Percentiles rank a stretch among this genome's conserved stretches.
These are phyloP conservation scores for Seira musarum DNA, from an alignment of 2,888 invertebrate species.

Conservation along the genomic window DNA sequence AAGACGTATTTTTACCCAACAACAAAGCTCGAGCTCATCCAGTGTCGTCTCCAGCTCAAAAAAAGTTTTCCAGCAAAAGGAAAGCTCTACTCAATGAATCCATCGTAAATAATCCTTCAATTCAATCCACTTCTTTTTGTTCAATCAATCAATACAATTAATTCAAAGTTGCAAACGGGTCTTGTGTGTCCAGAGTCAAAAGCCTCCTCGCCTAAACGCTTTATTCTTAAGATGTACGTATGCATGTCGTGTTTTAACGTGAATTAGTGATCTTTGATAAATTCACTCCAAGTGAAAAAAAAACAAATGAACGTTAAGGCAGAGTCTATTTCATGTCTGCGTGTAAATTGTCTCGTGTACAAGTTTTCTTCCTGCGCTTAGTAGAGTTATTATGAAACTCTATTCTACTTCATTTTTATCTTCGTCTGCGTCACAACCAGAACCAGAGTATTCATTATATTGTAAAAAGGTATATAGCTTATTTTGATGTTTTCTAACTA, in stretches of 20 bases:
- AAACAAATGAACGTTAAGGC: no score
- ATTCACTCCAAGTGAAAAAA: no score
- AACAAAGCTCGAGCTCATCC: slow-evolving; percentile 66
- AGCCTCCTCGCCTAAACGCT: slow-evolving; percentile 4
- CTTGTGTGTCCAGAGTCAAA: slow-evolving; percentile 17
- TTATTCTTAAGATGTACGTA: background rate
- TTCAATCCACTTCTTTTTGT: background rate
- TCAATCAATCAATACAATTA: background rate
- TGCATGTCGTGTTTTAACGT: no score
- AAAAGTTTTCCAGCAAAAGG: slow-evolving; percentile 66
- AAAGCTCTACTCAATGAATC: slow-evolving; percentile 55
- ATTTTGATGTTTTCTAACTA: background rate
- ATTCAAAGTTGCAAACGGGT: slow-evolving; percentile 35
- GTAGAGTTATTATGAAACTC: background rate
- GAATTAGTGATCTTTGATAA: no score
- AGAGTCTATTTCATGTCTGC: background rate
- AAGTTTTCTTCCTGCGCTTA: background rate
- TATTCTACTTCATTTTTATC: background rate
- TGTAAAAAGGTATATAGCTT: background rate
- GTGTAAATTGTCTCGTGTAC: background rate
- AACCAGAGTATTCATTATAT: slow-evolving; percentile 8
- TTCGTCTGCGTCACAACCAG: background rate
- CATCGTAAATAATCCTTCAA: background rate
- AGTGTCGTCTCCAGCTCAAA: slow-evolving; percentile 65
- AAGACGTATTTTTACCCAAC: slow-evolving; percentile 68